A percentile compares a stretch with the other conserved stretches of the same genome.
Conservation (phyloP, 2,113 vertebrate genomes). For the Hylia prasina region DNA sequence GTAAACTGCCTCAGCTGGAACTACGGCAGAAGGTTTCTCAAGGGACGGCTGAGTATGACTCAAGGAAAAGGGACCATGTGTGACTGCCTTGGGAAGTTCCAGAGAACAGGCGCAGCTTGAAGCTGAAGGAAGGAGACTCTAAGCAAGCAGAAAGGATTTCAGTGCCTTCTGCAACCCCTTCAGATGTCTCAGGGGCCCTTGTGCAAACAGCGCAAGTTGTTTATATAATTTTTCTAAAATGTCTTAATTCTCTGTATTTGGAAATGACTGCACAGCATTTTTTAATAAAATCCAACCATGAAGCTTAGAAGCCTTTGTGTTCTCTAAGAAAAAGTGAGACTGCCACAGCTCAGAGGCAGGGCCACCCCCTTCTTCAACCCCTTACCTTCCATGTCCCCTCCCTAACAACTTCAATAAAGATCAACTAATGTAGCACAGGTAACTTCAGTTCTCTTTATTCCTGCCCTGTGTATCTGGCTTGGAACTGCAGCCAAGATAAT, state of each 20-base stretch:
- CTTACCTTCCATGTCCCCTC: not conserved
- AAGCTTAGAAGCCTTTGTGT: not conserved
- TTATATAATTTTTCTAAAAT: not conserved
- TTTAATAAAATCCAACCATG: not conserved
- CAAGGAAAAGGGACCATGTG: not conserved
- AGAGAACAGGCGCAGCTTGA: not conserved
- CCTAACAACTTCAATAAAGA: not conserved
- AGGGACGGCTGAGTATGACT: rapidly evolving
- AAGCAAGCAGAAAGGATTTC: not conserved
- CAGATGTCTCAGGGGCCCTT: not conserved
- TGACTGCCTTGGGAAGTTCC: not conserved
- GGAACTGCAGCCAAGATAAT: not conserved
- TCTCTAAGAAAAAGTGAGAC: not conserved
- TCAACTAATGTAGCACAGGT: not conserved
- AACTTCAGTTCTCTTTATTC: not conserved
- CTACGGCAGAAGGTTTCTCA: not conserved
- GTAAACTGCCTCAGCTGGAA: not conserved
- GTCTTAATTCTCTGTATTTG: not conserved
- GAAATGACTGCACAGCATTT: not conserved
- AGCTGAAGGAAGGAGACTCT: not conserved
- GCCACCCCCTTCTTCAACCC: not conserved
- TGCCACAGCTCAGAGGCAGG: not conserved
- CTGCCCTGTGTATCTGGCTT: not conserved
- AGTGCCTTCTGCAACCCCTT: not conserved
- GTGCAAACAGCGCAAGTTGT: not conserved